Base-by-base conservation (phyloP, 2,113 vertebrate species). In the Dipodomys spectabilis region DNA sequence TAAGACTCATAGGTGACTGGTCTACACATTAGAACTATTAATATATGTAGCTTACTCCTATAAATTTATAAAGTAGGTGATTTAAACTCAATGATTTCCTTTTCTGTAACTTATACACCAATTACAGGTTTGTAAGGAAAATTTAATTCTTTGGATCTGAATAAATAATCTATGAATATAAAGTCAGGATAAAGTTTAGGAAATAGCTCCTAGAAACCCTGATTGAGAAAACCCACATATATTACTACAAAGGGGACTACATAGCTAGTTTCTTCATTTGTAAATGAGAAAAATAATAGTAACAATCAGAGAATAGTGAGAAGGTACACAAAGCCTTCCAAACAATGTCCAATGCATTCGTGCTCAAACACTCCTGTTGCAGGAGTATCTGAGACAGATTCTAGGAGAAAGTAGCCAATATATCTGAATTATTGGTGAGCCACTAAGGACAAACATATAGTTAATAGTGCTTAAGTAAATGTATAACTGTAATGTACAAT, bases 401-500 rank as follows among this genome's bases (percentile, higher is more conserved):
- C 62, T 35, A 83, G 9, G 62, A 83, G 28, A 6, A n/a, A 80
- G 45, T 1, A 44, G 53, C 7, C 22, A 45, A 44, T 18, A 23
- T 1, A 28, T 12, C 65, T 82, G 13, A 90, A 81, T 30, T 45
- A 85, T 45, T 81, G 22, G 8, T 75, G 19, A 84, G 30, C 44
- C 39, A 85, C 23, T 72, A 67, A 18, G 9, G 32, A 49, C 13
- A 81, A 44, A 39, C 8, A n/a, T 5, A 1, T 22, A 79, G 83
- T 49, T 80, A 90, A 39, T 72, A 49, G 81, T 30, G n/a, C 27
- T 65, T 77, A 90, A 75, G 77, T 32, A 75, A 79, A 74, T 90
- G 35, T 90, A 20, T 81, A 82, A 87, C 74, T 83, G 84, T 87
- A 82, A 83, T 28, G 25, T 32, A 71, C 19, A 68, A 53, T 65